Evolutionary conservation across 2,888 invertebrate genomes (phyloP).

Genomic region (Dasysyrphus albostriatus): DNA sequence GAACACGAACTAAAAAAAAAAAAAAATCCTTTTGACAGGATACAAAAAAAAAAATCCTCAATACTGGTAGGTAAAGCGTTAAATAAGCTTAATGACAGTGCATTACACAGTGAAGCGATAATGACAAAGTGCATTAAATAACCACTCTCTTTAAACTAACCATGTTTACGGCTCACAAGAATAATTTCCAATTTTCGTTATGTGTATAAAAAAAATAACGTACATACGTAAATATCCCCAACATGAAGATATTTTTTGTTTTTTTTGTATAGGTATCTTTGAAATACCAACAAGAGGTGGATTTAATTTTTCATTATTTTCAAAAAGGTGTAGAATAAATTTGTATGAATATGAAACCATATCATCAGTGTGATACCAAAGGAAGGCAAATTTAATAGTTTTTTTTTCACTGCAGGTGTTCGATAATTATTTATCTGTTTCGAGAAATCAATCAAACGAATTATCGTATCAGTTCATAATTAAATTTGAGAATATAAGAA

Average conservation of each 20-base stretch:
- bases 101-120: conserved; percentile 55
- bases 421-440: conserved; percentile 24
- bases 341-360: conserved; percentile 1
- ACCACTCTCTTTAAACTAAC: conserved; percentile 67
- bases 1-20: conserved; percentile 23
- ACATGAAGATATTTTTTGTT: conserved; percentile 1
- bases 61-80: conserved; percentile 41
- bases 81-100: conserved; percentile 58
- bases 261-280: background rate
- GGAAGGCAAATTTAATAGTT: background rate
- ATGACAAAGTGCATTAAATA: conserved; percentile 56
- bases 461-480: conserved; percentile 26
- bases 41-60: background rate
- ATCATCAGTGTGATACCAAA: background rate
- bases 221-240: conserved; percentile 11
- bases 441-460: conserved; percentile 36
- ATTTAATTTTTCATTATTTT: conserved; percentile 21
- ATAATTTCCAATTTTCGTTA: conserved; percentile 59
- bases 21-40: conserved; percentile 26
- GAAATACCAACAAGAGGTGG: background rate
- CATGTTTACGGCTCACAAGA: conserved; percentile 62
- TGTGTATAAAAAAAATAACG: background rate
- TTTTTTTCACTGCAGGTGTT: conserved; percentile 19
- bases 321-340: conserved; percentile 12
- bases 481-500: conserved; percentile 22